Evolutionary conservation across 37 sponge, comb jelly and placozoan genomes (phyloP).

Genomic region (Beroe forskalii): DNA sequence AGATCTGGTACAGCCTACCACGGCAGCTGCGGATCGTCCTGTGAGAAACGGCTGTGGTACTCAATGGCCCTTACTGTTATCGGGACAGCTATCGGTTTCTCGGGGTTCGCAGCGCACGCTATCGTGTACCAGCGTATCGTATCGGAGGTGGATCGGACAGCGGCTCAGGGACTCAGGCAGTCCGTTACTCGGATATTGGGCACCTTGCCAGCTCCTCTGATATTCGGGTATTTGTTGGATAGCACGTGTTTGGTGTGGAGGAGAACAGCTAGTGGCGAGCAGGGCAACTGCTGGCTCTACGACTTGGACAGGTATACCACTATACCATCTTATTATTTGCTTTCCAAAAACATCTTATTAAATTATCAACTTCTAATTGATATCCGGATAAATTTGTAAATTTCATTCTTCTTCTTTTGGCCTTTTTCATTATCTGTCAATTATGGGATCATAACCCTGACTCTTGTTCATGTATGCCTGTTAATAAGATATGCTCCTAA

Average conservation of each 20-base stretch:
- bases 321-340: too few relatives aligned
- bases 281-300: constrained; percentile 56
- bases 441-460: too few relatives aligned
- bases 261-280: neutral
- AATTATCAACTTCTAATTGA: too few relatives aligned
- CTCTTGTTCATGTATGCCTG: too few relatives aligned
- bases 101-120: constrained; percentile 40
- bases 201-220: constrained; percentile 19
- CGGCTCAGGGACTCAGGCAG: constrained; percentile 5
- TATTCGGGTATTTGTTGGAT: constrained; percentile 32
- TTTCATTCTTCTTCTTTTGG: too few relatives aligned
- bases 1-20: neutral
- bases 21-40: constrained; percentile 5
- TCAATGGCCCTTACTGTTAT: neutral
- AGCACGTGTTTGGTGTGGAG: constrained; percentile 57
- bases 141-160: constrained; percentile 12
- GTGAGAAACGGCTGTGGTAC: neutral
- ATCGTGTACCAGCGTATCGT: constrained; percentile 45
- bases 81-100: constrained; percentile 10
- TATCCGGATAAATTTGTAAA: too few relatives aligned
- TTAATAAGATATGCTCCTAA: too few relatives aligned
- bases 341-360: too few relatives aligned
- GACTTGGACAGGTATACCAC: constrained; percentile 31
- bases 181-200: neutral
- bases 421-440: too few relatives aligned